Conservation (phyloP, 2,888 invertebrate genomes). For the Xylota segnis region DNA sequence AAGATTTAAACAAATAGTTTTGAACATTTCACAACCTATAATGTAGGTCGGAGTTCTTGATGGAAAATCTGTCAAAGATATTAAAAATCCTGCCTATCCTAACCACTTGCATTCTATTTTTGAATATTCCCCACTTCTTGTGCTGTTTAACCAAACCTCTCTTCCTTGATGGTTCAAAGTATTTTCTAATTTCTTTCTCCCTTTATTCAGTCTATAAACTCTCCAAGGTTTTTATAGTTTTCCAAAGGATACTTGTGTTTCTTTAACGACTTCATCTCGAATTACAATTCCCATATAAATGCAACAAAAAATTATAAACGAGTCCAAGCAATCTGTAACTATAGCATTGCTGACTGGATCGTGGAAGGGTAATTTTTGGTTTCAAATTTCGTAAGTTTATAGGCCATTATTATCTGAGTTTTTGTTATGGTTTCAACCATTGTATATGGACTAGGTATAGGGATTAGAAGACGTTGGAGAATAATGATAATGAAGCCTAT, state of each 20-base stretch:
- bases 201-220: not conserved
- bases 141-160: no score
- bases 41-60: no score
- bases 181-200: not conserved
- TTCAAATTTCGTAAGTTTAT: slow-evolving; percentile 20
- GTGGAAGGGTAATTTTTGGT: not conserved
- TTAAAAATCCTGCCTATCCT: no score
- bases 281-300: slow-evolving; percentile 14
- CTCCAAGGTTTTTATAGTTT: slow-evolving; percentile 9
- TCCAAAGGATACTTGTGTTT: not conserved
- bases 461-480: not conserved
- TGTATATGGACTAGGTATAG: not conserved
- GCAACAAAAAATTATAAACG: not conserved
- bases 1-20: no score
- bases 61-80: no score
- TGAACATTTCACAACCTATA: no score
- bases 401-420: no score
- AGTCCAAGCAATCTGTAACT: no score
- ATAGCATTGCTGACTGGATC: not conserved
- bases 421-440: not conserved
- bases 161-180: no score
- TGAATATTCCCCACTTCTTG: no score
- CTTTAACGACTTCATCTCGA: slow-evolving; percentile 29
- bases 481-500: not conserved
- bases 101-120: no score